Percentiles rank a stretch among this genome's conserved stretches.
Evolutionary conservation across 1,140 invertebrate species (phyloP).

Genomic region (Papilio xuthus): DNA sequence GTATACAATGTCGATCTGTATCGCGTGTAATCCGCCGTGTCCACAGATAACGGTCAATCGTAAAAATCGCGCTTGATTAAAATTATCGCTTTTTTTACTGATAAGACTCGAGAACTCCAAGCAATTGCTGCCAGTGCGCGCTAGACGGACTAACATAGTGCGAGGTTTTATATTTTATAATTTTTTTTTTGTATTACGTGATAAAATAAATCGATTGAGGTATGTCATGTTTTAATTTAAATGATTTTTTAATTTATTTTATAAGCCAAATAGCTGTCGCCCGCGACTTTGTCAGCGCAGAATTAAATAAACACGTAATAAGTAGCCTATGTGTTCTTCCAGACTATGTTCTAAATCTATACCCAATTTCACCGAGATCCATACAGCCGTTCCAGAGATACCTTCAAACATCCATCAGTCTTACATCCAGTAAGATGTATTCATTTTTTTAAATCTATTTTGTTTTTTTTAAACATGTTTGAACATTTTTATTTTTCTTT

Average conservation of each 20-base stretch:
- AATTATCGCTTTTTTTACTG: constrained; percentile 57
- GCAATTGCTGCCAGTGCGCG: constrained; percentile 45
- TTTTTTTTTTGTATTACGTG: background rate
- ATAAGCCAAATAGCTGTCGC: too few species aligned
- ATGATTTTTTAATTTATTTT: too few species aligned
- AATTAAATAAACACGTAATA: too few species aligned
- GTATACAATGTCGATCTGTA: constrained; percentile 66
- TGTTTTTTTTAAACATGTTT: background rate
- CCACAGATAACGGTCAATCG: constrained; percentile 69
- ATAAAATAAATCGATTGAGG: background rate
- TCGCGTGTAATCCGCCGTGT: constrained; percentile 77
- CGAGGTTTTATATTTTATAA: constrained; percentile 37
- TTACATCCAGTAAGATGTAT: too few species aligned
- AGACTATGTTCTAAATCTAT: too few species aligned
- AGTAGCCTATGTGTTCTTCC: too few species aligned
- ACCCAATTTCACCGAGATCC: too few species aligned
- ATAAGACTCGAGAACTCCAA: constrained; percentile 42
- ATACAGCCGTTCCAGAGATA: too few species aligned
- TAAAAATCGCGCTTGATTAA: constrained; percentile 77
- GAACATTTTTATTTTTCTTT: background rate
- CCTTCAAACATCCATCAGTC: too few species aligned
- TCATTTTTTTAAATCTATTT: background rate
- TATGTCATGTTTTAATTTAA: background rate
- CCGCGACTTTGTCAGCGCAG: too few species aligned
- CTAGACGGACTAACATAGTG: constrained; percentile 33